Evolutionary conservation across 2,888 invertebrate genomes (phyloP).

Genomic region (Cryptus viduatorius): DNA sequence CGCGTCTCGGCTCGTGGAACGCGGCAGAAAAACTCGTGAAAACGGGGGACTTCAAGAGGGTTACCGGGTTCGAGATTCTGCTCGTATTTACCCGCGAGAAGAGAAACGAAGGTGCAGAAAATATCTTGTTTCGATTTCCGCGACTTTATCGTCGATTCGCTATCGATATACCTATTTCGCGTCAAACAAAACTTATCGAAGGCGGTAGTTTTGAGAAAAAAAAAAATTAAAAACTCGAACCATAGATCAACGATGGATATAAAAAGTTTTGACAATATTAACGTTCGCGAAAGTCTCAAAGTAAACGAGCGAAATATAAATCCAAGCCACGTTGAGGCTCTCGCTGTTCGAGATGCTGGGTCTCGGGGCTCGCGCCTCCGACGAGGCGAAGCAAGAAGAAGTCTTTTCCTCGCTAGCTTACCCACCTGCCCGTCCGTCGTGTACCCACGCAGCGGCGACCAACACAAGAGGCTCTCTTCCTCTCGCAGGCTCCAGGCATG

Average conservation of each 20-base stretch:
- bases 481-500: neutral
- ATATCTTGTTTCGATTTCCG: neutral
- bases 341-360: conserved; percentile 14
- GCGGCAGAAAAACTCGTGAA: neutral
- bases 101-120: neutral
- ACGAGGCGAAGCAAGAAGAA: conserved; percentile 41
- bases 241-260: neutral
- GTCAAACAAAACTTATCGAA: neutral
- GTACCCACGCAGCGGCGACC: conserved; percentile 43
- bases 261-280: conserved; percentile 27
- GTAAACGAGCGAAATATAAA: conserved; percentile 6
- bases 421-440: conserved; percentile 61
- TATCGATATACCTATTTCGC: neutral
- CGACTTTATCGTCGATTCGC: conserved; percentile 1
- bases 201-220: neutral
- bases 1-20: neutral
- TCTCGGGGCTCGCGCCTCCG: conserved; percentile 3
- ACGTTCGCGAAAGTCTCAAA: conserved; percentile 10
- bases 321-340: conserved; percentile 5
- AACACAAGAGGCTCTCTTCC: conserved; percentile 38
- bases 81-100: neutral
- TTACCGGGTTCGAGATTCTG: neutral
- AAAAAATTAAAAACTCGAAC: neutral
- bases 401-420: conserved; percentile 37
- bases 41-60: neutral